Percentiles rank a stretch among this genome's conserved stretches.
Conservation (phyloP, 1,140 invertebrate species). For the Cotesia chilonis region DNA sequence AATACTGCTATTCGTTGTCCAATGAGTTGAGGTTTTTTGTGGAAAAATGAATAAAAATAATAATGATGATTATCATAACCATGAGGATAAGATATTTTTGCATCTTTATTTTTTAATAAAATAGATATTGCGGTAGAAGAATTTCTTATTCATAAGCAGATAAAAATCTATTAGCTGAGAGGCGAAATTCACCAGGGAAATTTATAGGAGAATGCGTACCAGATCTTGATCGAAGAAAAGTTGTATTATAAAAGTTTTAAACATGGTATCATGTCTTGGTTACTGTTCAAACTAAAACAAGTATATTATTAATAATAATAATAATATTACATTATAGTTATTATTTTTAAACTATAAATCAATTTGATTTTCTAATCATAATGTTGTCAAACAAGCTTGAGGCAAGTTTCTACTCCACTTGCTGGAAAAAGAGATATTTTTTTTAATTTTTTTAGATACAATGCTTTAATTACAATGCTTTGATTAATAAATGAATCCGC, state of each 20-base stretch:
- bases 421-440: no score
- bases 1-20: no score
- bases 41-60: background rate
- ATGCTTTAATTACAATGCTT: no score
- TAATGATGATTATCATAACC: background rate
- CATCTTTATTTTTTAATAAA: no score
- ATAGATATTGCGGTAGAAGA: conserved; percentile 4
- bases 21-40: no score
- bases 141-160: conserved; percentile 7
- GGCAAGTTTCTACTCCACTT: no score
- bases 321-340: background rate
- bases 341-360: no score
- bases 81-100: background rate
- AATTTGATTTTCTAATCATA: no score
- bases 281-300: background rate
- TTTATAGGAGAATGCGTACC: conserved; percentile 19
- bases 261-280: conserved; percentile 8
- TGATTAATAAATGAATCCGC: no score
- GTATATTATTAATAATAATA: no score
- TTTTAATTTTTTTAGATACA: no score
- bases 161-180: conserved; percentile 26
- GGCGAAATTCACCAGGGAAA: conserved; percentile 11
- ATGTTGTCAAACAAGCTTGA: no score
- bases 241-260: conserved; percentile 38
- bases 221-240: conserved; percentile 34